Percentiles rank a stretch among this genome's conserved stretches.
phyloP scores from a whole-genome alignment of 2,888 invertebrate species.

The Cerastis rubricosa region DNA sequence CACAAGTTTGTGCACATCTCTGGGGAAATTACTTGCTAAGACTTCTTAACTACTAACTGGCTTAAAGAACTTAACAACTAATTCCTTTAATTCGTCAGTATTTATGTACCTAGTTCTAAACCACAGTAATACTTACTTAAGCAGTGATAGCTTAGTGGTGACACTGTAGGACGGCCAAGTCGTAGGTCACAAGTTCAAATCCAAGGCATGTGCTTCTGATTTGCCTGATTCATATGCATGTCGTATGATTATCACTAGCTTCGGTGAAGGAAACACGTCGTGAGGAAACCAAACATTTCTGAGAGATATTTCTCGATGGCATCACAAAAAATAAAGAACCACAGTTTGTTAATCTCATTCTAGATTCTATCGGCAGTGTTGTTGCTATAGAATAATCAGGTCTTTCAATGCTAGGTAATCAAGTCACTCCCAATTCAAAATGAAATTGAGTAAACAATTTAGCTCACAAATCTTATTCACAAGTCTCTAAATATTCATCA shows the following conservation, averaged over 20 bases:
- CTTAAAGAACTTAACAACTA: slow-evolving; percentile 29
- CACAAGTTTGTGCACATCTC: slow-evolving; percentile 24
- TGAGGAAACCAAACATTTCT: too few relatives aligned
- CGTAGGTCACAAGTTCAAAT: too few relatives aligned
- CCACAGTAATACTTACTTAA: not conserved
- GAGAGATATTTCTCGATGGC: too few relatives aligned
- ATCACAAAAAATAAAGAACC: too few relatives aligned
- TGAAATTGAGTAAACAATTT: slow-evolving; percentile 11
- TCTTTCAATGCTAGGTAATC: not conserved
- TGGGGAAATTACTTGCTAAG: slow-evolving; percentile 43
- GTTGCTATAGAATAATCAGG: not conserved
- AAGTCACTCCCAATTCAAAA: not conserved
- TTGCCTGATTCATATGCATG: too few relatives aligned
- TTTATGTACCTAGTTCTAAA: slow-evolving; percentile 23
- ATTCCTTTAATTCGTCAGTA: slow-evolving; percentile 27
- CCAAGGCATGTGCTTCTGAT: too few relatives aligned
- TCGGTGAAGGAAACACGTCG: too few relatives aligned
- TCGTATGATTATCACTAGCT: too few relatives aligned
- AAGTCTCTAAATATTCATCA: slow-evolving; percentile 33
- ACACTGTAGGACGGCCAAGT: too few relatives aligned
- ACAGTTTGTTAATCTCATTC: not conserved
- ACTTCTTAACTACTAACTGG: slow-evolving; percentile 27
- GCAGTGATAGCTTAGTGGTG: too few relatives aligned
- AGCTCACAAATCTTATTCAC: not conserved
- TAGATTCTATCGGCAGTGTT: not conserved